These are phyloP conservation scores for Leptinotarsa rubiginosa DNA, from an alignment of 2,888 invertebrate genomes.

Conservation along the genomic window DNA sequence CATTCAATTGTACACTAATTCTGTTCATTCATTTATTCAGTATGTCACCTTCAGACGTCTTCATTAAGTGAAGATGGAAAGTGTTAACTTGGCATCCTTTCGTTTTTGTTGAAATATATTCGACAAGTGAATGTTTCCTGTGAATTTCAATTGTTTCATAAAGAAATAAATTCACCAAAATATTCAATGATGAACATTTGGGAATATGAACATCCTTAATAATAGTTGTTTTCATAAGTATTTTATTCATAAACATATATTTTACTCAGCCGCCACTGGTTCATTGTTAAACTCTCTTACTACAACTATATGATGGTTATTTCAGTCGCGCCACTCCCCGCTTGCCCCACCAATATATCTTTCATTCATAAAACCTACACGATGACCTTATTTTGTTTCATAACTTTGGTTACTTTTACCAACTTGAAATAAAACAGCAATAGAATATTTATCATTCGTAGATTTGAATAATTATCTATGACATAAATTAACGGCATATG, in stretches of 20 bases:
- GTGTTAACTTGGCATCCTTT: too few relatives aligned
- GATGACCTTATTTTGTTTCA: conserved; percentile 54
- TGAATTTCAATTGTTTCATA: too few relatives aligned
- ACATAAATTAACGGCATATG: conserved; percentile 23
- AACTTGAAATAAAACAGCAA: conserved; percentile 36
- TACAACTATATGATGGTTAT: conserved; percentile 33
- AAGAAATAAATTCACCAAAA: too few relatives aligned
- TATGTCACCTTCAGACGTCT: too few relatives aligned
- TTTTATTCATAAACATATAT: background rate
- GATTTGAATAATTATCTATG: conserved; percentile 37
- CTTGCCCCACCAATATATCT: conserved; percentile 43
- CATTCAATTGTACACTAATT: too few relatives aligned
- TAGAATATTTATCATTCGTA: conserved; percentile 40
- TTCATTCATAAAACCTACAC: conserved; percentile 59
- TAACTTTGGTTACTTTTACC: conserved; percentile 46
- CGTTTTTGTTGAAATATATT: too few relatives aligned
- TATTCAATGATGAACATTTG: too few relatives aligned
- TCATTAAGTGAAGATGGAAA: too few relatives aligned
- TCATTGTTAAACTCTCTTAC: conserved; percentile 41
- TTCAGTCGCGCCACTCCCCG: conserved; percentile 36
- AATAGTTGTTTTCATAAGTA: too few relatives aligned
- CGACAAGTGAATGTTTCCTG: too few relatives aligned
- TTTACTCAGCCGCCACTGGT: conserved; percentile 32
- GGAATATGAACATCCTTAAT: too few relatives aligned
- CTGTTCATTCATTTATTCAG: too few relatives aligned